Conservation (phyloP, 2,113 vertebrate genomes). For the Vulpes lagopus region DNA sequence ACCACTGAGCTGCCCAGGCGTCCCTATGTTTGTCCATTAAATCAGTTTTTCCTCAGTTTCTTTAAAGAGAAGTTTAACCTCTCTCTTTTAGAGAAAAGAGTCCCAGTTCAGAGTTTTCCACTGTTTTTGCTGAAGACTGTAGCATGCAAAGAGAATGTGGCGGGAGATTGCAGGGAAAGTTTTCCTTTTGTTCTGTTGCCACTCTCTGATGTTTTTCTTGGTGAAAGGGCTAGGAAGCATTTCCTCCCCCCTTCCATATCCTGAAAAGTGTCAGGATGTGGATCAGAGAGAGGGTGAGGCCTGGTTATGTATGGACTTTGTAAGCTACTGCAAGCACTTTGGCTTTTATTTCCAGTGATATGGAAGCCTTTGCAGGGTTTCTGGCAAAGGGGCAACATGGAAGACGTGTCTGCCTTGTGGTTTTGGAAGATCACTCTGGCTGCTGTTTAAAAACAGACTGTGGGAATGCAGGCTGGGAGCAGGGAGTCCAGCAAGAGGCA, state of each 20-base stretch:
- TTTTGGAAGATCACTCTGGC: neutral
- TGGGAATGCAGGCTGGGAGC: neutral
- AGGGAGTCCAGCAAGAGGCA: neutral
- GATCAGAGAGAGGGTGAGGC: neutral
- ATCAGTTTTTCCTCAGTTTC: slow-evolving; percentile 36
- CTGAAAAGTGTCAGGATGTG: neutral
- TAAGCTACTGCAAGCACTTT: neutral
- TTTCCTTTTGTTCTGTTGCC: neutral
- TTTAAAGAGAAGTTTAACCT: slow-evolving; percentile 3
- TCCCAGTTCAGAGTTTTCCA: neutral
- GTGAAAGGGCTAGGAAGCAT: neutral
- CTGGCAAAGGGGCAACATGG: neutral
- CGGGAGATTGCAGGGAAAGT: neutral
- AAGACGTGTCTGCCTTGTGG: neutral
- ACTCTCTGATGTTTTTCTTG: neutral
- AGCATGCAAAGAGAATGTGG: neutral
- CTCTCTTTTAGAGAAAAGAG: neutral
- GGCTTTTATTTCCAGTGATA: neutral
- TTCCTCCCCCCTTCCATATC: neutral
- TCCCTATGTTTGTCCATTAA: neutral
- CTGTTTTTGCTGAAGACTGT: neutral
- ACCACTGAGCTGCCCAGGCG: no score
- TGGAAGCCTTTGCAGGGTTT: neutral
- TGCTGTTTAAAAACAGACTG: neutral
- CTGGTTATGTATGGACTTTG: neutral